Conservation (phyloP, 2,888 invertebrate species). For the Epistrophe eligans region DNA sequence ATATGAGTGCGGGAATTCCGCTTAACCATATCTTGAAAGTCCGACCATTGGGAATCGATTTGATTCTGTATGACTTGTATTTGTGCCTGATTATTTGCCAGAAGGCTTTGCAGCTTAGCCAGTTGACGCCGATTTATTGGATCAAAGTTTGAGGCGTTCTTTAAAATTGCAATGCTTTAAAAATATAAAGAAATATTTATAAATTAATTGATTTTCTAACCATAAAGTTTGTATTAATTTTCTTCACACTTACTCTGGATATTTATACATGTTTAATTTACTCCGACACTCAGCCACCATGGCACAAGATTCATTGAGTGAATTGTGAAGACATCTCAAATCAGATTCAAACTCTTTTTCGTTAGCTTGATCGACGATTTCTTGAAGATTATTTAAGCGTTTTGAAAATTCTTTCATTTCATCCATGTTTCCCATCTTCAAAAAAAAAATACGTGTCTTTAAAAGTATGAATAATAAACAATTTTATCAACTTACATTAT, state of each 20-base stretch:
- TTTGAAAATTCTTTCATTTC: slow-evolving; percentile 85
- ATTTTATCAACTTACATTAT: slow-evolving; percentile 77
- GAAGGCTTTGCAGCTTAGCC: slow-evolving; percentile 88
- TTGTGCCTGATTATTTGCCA: slow-evolving; percentile 90
- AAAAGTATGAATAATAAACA: background rate
- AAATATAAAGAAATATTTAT: background rate
- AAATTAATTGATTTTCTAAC: background rate
- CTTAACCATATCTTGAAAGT: slow-evolving; percentile 85
- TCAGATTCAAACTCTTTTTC: slow-evolving; percentile 88
- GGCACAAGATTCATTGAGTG: slow-evolving; percentile 84
- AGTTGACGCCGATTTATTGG: slow-evolving; percentile 85
- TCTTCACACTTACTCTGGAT: slow-evolving; percentile 80
- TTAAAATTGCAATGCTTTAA: slow-evolving; percentile 79
- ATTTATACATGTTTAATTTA: slow-evolving; percentile 81
- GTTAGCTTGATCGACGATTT: slow-evolving; percentile 87
- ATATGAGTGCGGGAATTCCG: slow-evolving; percentile 82
- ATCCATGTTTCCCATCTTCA: slow-evolving; percentile 85
- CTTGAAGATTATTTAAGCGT: slow-evolving; percentile 85
- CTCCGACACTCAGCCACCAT: slow-evolving; percentile 83
- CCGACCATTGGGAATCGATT: slow-evolving; percentile 91
- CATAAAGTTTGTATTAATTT: background rate
- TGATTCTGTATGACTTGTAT: slow-evolving; percentile 89
- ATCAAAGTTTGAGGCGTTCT: slow-evolving; percentile 79
- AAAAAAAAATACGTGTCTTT: background rate
- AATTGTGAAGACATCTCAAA: slow-evolving; percentile 85